A percentile compares a stretch with the other conserved stretches of the same genome.
Evolutionary conservation across 2,797 vertebrate genomes (phyloP).

Genomic region (Phalanger gymnotis): DNA sequence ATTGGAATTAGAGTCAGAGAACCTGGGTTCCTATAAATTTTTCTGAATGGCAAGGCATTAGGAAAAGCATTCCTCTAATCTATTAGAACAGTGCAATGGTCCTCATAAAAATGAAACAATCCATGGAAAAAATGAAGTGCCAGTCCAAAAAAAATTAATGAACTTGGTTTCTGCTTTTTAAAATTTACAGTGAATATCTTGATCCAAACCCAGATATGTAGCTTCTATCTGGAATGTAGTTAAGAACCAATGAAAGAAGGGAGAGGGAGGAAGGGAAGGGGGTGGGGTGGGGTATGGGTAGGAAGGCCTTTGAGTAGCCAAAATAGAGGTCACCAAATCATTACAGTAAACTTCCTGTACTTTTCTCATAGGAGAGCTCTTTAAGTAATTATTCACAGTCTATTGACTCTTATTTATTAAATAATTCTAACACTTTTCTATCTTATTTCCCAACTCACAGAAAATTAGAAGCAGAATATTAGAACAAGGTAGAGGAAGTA

Average conservation of each 20-base stretch:
- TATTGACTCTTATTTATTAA: background rate
- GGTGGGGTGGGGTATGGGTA: background rate
- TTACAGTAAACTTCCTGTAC: background rate
- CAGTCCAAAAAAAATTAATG: background rate
- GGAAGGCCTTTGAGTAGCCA: background rate
- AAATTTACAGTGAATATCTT: background rate
- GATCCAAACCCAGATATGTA: background rate
- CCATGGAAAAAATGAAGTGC: background rate
- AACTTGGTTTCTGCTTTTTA: background rate
- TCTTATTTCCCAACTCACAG: background rate
- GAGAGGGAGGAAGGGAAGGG: background rate
- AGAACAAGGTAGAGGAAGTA: background rate
- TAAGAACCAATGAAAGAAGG: background rate
- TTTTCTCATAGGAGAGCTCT: background rate
- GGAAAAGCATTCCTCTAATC: background rate
- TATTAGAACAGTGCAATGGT: background rate
- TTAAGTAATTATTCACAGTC: background rate
- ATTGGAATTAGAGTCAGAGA: background rate
- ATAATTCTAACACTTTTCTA: background rate
- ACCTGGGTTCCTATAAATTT: background rate
- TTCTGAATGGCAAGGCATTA: background rate
- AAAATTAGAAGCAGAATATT: background rate
- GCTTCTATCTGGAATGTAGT: background rate
- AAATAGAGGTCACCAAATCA: background rate
- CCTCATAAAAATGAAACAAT: background rate